Base-by-base conservation (phyloP, 2,888 invertebrate species). In the Iselma pallidipennis region DNA sequence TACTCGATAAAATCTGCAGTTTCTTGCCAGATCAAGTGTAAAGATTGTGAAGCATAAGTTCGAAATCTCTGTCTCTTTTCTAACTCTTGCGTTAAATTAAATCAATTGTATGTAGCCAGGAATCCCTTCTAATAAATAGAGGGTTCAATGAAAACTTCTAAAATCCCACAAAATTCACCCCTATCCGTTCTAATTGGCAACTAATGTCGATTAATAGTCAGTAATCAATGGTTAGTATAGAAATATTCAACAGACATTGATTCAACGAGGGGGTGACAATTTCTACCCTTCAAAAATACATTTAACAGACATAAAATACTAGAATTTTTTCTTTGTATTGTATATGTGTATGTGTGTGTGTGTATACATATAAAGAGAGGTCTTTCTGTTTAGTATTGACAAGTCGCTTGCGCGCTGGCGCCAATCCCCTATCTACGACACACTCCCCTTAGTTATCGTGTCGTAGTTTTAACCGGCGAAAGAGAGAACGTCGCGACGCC, bases 401-500 rank as follows among this genome's bases (percentile, higher is more conserved):
- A 59, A 61, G 59, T 48, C 60, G 63, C 63, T 61, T 65, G 59
- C 64, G 61, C 61, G 59, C 60, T 68, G 69, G 67, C 69, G 70
- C 66, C 59, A 53, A 42, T 42, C 60, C 53, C 31, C 68, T 61
- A 66, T 65, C 66, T 62, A 62, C 71, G 69, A 67, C 68, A 63
- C 62, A 53, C 65, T 64, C 69, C 67, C 55, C 42, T 59, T 59
- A 48, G 48, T 42, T 49, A 67, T 61, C 66, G 49, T 59, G 65
- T 58, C 55, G 59, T 53, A 55, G 55, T 50, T 23, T 52, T 56
- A 56, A 58, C 55, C 56, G 58, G 54, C 59, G 42, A 21, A 54
- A 61, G 61, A 58, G 66, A 55, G 58, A 55, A 67, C 68, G 70
- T 69, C 69, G 57, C 71, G 68, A 65, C 69, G 68, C 67, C 67